phyloP scores from a whole-genome alignment of 2,113 vertebrate species.

The Tauraco erythrolophus region DNA sequence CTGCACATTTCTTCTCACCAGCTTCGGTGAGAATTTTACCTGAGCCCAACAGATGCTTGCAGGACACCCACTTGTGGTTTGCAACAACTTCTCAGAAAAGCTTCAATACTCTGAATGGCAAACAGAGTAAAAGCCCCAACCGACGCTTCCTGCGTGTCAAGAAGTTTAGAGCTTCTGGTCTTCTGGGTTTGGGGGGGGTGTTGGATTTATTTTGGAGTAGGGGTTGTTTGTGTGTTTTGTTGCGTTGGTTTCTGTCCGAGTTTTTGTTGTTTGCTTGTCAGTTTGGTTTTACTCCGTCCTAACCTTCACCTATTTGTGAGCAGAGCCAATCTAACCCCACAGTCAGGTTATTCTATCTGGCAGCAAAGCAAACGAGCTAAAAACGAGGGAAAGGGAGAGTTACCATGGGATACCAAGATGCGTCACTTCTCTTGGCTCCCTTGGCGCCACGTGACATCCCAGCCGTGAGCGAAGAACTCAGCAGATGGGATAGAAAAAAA shows the following conservation, averaged over 20 bases:
- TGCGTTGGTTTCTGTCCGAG: not conserved
- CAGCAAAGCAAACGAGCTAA: not conserved
- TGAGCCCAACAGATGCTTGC: not conserved
- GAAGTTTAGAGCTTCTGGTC: not conserved
- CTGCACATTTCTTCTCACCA: not conserved
- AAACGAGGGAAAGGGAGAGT: slow-evolving; percentile 14
- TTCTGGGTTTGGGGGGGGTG: not conserved
- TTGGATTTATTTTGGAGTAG: not conserved
- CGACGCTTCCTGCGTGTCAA: accelerated
- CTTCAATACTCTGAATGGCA: not conserved
- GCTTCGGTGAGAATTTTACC: not conserved
- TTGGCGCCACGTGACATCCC: not conserved
- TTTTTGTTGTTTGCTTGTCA: not conserved
- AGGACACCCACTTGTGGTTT: not conserved
- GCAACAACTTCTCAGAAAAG: not conserved
- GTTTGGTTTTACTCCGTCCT: not conserved
- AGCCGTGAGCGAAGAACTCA: not conserved
- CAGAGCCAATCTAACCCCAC: not conserved
- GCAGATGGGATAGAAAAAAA: slow-evolving; percentile 20
- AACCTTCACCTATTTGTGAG: not conserved
- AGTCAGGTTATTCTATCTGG: not conserved
- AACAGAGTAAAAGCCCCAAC: not conserved
- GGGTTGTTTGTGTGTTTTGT: not conserved
- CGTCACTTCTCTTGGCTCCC: slow-evolving; percentile 42
- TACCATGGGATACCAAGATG: slow-evolving; percentile 55